A percentile compares a stretch with the other conserved stretches of the same genome.
These are phyloP conservation scores for Neogale vison DNA, from an alignment of 2,113 vertebrate species.

Conservation along the genomic window DNA sequence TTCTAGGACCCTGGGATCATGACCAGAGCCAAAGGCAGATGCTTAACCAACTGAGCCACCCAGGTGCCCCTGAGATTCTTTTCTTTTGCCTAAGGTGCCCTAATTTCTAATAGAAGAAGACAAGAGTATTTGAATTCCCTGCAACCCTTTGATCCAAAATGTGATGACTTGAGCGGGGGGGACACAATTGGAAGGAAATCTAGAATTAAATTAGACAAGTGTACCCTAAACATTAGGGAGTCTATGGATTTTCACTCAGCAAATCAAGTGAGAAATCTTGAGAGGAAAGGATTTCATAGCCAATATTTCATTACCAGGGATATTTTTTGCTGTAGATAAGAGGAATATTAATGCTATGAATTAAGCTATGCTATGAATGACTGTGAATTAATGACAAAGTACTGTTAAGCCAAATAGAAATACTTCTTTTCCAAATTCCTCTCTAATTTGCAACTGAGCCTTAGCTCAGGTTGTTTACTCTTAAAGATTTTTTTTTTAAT, in stretches of 20 bases:
- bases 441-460: neutral
- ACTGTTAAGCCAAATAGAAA: conserved; percentile 33
- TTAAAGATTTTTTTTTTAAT: too few relatives aligned
- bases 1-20: too few relatives aligned
- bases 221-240: neutral
- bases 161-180: neutral
- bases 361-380: neutral
- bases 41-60: too few relatives aligned
- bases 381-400: neutral
- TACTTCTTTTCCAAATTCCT: conserved; percentile 1
- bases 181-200: conserved; percentile 27
- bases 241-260: neutral
- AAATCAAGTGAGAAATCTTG: conserved; percentile 37
- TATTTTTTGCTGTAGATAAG: neutral
- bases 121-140: neutral
- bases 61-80: neutral
- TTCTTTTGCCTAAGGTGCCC: neutral
- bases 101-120: conserved; percentile 12
- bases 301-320: neutral
- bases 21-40: too few relatives aligned
- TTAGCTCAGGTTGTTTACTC: conserved; percentile 41
- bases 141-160: neutral
- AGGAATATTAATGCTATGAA: neutral
- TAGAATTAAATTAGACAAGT: conserved; percentile 9
- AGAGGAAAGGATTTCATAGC: neutral